Percentiles rank a stretch among this genome's conserved stretches.
Conservation (phyloP, 1,140 invertebrate genomes). For the Metopolophium dirhodum region DNA sequence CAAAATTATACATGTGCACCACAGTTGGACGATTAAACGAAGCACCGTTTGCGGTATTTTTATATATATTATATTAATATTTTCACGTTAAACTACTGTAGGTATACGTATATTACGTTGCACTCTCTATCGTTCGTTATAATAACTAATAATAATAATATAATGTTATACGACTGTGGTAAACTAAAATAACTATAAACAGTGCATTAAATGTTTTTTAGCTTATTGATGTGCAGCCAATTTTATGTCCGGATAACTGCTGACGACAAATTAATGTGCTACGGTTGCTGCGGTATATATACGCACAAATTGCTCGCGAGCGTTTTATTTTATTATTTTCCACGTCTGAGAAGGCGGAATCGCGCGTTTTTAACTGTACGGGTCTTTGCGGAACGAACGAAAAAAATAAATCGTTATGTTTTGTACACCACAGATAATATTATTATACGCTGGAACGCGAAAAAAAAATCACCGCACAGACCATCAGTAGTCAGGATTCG, state of each 20-base stretch:
- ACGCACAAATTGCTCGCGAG: background rate
- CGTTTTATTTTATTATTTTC: background rate
- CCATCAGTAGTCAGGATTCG: background rate
- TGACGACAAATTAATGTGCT: slow-evolving; percentile 28
- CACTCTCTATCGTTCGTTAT: background rate
- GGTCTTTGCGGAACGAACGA: background rate
- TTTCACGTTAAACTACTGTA: background rate
- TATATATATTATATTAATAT: background rate
- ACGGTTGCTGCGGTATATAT: background rate
- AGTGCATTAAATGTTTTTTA: background rate
- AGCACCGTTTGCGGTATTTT: background rate
- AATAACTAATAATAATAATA: slow-evolving; percentile 6
- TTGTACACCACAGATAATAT: background rate
- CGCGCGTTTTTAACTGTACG: background rate
- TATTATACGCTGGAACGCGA: background rate
- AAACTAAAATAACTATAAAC: slow-evolving; percentile 25
- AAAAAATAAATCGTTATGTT: background rate
- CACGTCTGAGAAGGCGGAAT: background rate
- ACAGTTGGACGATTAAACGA: background rate
- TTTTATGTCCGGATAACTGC: background rate
- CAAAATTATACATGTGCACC: background rate
- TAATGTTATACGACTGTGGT: background rate
- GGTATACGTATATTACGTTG: background rate
- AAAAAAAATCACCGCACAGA: background rate
- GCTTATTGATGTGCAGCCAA: slow-evolving; percentile 22